Evolutionary conservation across 2,888 invertebrate genomes (phyloP), one percentile per base, ranked within the genome.

Genomic region (Anaspis maculata): DNA sequence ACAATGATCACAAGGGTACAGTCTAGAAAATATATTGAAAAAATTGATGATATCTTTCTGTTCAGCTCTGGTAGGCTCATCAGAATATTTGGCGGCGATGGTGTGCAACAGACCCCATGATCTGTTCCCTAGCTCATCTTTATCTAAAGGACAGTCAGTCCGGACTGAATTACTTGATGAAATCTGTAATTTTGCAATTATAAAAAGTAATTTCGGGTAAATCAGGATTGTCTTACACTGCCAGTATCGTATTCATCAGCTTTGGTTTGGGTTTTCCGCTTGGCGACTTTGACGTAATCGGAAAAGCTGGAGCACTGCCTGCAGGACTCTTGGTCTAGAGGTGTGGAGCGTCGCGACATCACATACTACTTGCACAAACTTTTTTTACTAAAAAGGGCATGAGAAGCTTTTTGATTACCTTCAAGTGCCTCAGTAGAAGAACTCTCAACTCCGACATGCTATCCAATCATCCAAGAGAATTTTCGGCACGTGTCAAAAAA

Each of bases 61-160:
- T 49, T 94, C 77, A 25, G 72, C 64, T 3, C 65, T 64, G 0
- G 77, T 74, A 0, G 98, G 96, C 47, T 77, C 74, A 3, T 84
- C 80, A 0, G 97, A 94, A 67, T 83, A 98, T 61, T 91, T 88
- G 0, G 94, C 89, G 2, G 92, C 94, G 80, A 97, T 92, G 0
- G 97, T 89, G 60, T 98, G 98, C 2, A 98, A 71, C 48, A 97
- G 78, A 3, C 86, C 80, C 98, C 98, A 98, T 2, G 96, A 86
- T 30, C 77, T 75, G 3, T 75, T 73, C 13, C 88, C 88, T 25
- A 88, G 62, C 42, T 80, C 78, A 40, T 82, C 78, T 56, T 79
- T 86, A 54, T 86, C 85, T 34, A 87, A 56, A 0, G 88, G 88
- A 58, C 88, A 88, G 49, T 84, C 78, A 9, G 43, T 26, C 24